Base-by-base conservation (phyloP, 2,113 vertebrate genomes). In the Pelecanus crispus region DNA sequence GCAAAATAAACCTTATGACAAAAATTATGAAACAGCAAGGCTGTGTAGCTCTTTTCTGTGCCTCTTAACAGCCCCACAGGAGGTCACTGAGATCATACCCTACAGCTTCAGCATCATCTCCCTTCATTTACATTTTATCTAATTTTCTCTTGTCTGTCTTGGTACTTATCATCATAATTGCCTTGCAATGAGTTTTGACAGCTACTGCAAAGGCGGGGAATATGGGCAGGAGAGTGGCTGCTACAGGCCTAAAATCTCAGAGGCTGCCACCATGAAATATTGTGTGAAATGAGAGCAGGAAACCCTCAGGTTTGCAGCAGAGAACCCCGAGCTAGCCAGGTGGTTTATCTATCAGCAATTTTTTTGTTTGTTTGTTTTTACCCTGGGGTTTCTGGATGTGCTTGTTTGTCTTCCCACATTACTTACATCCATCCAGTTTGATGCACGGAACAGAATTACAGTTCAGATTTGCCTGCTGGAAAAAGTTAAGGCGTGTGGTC, bases 51-150 rank as follows among this genome's bases (percentile, higher is more conserved):
- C 17, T 86, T 88, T 83, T 52, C 38, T 56, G 19, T 65, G 45
- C 42, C 71, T 86, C 90, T 94, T 61, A 66, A 58, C 53, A 83
- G 53, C 17, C n/a, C 72, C 32, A 7, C 26, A 92, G 62, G 61
- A 88, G 40, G 83, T 94, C 90, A 82, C 44, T 26, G 42, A 93
- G 55, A 83, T 89, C 91, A 87, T 9, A 87, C 40, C 34, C 62
- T 84, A 44, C 29, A 49, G 79, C 21, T 86, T 93, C 86, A 77
- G 58, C 75, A 77, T 71, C 31, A 68, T 73, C 38, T 84, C 59
- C 73, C 58, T 94, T 97, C 75, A 92, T 96, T 95, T 91, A 78
- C 52, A 83, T 92, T 94, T 96, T 82, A 93, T 70, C 49, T 89
- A 17, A 92, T 94, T 95, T 95, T 90, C 50, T 92, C 34, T 53